These are phyloP conservation scores for Amiota minor DNA, from an alignment of 2,888 invertebrate species.

Conservation along the genomic window DNA sequence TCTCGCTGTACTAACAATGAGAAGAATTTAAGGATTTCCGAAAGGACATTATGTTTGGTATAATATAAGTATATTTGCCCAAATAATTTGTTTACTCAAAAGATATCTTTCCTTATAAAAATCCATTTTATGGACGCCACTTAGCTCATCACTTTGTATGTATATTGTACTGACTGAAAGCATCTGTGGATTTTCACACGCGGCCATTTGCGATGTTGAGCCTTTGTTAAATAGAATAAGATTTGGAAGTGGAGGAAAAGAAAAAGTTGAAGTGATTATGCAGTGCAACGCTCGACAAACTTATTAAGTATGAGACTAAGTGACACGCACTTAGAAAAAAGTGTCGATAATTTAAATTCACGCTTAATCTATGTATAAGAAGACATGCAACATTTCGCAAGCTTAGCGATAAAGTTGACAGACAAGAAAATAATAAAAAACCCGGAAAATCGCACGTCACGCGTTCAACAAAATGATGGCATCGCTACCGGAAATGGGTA, in stretches of 20 bases:
- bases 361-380: background rate
- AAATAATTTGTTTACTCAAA: conserved; percentile 27
- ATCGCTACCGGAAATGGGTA: background rate
- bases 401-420: background rate
- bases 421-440: background rate
- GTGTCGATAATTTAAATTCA: conserved; percentile 12
- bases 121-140: conserved; percentile 5
- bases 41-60: too few relatives aligned
- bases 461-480: conserved; percentile 6
- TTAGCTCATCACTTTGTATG: background rate
- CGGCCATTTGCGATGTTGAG: conserved; percentile 54
- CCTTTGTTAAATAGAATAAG: conserved; percentile 34
- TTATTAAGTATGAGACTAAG: conserved; percentile 39
- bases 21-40: too few relatives aligned
- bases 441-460: too few relatives aligned
- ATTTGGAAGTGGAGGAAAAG: conserved; percentile 28
- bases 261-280: conserved; percentile 52
- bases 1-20: too few relatives aligned
- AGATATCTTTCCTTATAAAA: conserved; percentile 1
- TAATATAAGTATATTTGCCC: conserved; percentile 1
- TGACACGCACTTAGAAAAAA: conserved; percentile 31
- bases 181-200: conserved; percentile 58
- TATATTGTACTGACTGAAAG: background rate
- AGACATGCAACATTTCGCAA: background rate
- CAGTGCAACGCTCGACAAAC: conserved; percentile 53